Percentiles rank a stretch among this genome's conserved stretches.
These are phyloP conservation scores for Oreochromis grahami DNA, from an alignment of 2,797 vertebrate genomes.

Conservation along the genomic window DNA sequence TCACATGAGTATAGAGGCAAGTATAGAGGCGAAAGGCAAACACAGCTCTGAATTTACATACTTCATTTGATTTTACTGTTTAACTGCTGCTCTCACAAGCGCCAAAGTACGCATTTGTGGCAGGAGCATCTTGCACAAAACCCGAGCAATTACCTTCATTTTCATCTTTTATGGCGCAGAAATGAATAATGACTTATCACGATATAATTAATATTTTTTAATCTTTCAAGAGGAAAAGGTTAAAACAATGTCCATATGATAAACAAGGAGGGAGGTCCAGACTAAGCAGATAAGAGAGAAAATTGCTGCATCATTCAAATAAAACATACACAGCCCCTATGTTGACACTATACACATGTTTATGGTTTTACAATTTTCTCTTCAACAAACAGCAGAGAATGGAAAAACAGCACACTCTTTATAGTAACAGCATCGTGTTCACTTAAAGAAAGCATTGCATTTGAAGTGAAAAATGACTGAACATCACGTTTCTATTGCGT, in stretches of 20 bases:
- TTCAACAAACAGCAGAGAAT: neutral
- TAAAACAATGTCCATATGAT: neutral
- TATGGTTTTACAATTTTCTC: neutral
- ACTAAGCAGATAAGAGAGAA: neutral
- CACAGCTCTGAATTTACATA: neutral
- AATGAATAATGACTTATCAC: neutral
- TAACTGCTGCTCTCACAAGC: neutral
- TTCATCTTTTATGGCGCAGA: neutral
- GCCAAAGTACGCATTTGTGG: neutral
- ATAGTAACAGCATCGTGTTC: neutral
- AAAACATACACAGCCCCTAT: neutral
- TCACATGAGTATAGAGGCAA: neutral
- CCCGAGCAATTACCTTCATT: neutral
- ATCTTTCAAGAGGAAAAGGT: neutral
- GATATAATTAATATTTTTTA: neutral
- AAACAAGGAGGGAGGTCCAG: neutral
- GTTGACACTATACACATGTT: slow-evolving; percentile 64
- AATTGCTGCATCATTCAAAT: neutral
- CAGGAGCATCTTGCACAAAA: neutral
- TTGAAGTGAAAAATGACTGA: neutral
- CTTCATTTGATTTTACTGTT: neutral
- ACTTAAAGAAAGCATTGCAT: neutral
- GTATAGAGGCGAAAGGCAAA: neutral
- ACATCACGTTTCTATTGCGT: neutral
- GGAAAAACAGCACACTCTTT: neutral